Evolutionary conservation across 1,140 invertebrate genomes (phyloP).

Genomic region (Holcopasites calliopsidis): DNA sequence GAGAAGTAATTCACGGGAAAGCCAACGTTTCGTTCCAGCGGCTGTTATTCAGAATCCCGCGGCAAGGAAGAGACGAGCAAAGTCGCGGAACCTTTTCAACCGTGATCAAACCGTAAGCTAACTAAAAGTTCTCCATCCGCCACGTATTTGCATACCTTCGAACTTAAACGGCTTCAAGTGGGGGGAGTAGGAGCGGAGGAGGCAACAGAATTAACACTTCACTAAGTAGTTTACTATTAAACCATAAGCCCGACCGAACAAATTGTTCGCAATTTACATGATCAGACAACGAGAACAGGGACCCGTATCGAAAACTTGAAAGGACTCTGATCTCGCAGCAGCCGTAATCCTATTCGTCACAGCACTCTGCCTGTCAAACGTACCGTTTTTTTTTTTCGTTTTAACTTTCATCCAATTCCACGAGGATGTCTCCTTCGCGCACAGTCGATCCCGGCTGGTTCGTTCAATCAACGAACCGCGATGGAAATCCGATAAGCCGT

Average conservation of each 20-base stretch:
- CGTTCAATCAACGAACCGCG: background rate
- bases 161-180: conserved; percentile 28
- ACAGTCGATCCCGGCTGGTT: background rate
- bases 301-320: no score
- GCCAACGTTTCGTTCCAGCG: no score
- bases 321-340: no score
- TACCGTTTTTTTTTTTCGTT: background rate
- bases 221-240: conserved; percentile 34
- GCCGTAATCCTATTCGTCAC: no score
- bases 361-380: background rate
- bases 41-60: background rate
- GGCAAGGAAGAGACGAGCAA: background rate
- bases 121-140: conserved; percentile 28
- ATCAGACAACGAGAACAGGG: background rate
- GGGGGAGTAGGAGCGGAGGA: background rate
- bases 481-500: background rate
- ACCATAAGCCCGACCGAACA: conserved; percentile 19
- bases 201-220: conserved; percentile 31
- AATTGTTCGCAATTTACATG: conserved; percentile 3
- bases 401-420: background rate
- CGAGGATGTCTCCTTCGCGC: background rate
- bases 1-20: background rate
- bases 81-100: conserved; percentile 23
- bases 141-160: conserved; percentile 38
- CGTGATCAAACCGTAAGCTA: conserved; percentile 32